Evolutionary conservation across 2,888 invertebrate species (phyloP).

Genomic region (Campaea margaritaria): DNA sequence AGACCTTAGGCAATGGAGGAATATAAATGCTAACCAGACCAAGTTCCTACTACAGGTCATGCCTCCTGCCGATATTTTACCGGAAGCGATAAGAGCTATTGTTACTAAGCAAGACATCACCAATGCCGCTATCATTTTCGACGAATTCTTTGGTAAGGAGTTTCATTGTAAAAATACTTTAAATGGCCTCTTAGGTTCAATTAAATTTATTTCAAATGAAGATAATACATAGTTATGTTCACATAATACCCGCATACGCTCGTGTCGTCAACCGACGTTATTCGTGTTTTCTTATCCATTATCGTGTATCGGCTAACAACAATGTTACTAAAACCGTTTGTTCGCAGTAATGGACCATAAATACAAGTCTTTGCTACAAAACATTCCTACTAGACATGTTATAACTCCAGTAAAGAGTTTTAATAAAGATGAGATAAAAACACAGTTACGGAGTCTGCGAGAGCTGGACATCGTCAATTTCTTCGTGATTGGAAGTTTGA

Average conservation of each 20-base stretch:
- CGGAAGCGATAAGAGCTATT: conserved; percentile 92
- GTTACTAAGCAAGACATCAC: conserved; percentile 94
- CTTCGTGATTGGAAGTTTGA: conserved; percentile 91
- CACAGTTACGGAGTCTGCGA: conserved; percentile 89
- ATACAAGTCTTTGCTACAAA: conserved; percentile 95
- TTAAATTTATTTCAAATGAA: conserved; percentile 1
- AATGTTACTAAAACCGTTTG: conserved; percentile 43
- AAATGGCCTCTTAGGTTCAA: conserved; percentile 4
- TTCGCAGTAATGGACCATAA: conserved; percentile 95
- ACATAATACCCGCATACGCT: conserved; percentile 36
- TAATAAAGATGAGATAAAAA: conserved; percentile 86
- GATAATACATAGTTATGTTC: conserved; percentile 13
- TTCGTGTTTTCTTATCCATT: conserved; percentile 32
- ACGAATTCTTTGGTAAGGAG: conserved; percentile 91
- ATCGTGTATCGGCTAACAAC: conserved; percentile 35
- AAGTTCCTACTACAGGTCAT: conserved; percentile 92
- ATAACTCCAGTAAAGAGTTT: conserved; percentile 88
- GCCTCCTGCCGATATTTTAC: conserved; percentile 94
- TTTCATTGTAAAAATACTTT: not conserved
- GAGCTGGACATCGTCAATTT: conserved; percentile 95
- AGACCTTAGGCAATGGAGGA: conserved; percentile 93
- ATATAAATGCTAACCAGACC: conserved; percentile 88
- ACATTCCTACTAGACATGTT: conserved; percentile 95
- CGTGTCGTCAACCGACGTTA: conserved; percentile 25
- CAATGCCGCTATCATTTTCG: conserved; percentile 96